Conservation (phyloP, 92 coral and sea anemone genomes). For the Heteractis magnifica region DNA sequence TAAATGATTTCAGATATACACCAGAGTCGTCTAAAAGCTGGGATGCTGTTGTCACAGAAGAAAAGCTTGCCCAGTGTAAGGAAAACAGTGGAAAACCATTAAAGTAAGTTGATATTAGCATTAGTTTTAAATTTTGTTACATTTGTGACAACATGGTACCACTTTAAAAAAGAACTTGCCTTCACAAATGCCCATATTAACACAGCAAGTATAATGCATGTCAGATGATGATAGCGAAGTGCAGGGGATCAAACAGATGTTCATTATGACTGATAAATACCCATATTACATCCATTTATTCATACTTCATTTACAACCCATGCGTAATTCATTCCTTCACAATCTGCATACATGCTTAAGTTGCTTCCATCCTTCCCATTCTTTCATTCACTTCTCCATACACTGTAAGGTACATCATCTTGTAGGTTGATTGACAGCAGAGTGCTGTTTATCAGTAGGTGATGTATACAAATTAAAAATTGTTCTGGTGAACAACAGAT, state of each 20-base stretch:
- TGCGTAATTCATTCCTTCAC: background rate
- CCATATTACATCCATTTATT: background rate
- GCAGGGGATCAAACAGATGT: constrained; percentile 63
- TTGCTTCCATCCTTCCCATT: background rate
- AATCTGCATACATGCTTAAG: constrained; percentile 11
- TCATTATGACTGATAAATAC: constrained; percentile 12
- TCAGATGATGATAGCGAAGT: constrained; percentile 91
- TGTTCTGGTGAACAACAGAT: background rate
- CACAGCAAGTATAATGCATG: constrained; percentile 7
- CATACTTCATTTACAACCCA: constrained; percentile 17
- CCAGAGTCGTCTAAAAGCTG: constrained; percentile 84
- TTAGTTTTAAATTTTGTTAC: background rate
- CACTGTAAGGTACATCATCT: constrained; percentile 7
- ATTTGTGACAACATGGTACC: background rate
- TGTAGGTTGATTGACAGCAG: background rate
- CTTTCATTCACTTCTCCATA: constrained; percentile 21
- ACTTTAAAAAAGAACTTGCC: background rate
- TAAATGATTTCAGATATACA: constrained; percentile 51
- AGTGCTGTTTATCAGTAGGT: background rate
- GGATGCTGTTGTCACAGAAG: constrained; percentile 79
- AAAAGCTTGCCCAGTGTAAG: constrained; percentile 20
- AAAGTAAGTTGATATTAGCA: constrained; percentile 32
- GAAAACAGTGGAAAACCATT: constrained; percentile 30
- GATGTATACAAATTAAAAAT: background rate
- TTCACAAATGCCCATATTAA: background rate